phyloP scores from a whole-genome alignment of 2,113 vertebrate species.

The Limnothrissa miodon region DNA sequence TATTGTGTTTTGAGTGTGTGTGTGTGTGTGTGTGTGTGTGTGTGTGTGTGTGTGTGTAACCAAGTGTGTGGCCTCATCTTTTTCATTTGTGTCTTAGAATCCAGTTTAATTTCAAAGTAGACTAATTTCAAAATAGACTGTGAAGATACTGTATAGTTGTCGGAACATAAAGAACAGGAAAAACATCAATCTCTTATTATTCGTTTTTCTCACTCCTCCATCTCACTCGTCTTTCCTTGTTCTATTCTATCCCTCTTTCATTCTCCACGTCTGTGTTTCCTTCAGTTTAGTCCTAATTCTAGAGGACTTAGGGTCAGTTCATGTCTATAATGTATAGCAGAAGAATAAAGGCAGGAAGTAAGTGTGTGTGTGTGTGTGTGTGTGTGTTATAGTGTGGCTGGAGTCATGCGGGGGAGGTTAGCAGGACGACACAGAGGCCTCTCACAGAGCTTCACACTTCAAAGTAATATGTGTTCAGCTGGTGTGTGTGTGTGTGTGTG shows the following conservation, averaged over 20 bases:
- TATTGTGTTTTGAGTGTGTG: no score
- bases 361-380: conserved; percentile 15
- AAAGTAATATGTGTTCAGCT: conserved; percentile 22
- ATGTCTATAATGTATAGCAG: neutral
- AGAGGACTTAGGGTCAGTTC: neutral
- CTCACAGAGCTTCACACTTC: conserved; percentile 5
- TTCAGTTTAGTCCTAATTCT: neutral
- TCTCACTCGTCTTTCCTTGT: neutral
- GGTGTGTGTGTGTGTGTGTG: neutral
- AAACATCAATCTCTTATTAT: neutral
- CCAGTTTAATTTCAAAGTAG: no score
- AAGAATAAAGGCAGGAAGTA: conserved; percentile 5
- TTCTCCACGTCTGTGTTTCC: neutral
- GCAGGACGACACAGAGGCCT: conserved; percentile 21
- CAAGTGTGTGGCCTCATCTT: no score
- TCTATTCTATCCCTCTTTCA: neutral
- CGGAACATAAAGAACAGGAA: no score
- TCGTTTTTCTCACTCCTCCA: neutral
- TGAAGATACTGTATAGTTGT: no score
- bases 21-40: no score
- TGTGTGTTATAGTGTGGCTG: neutral
- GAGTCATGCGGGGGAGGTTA: conserved; percentile 25
- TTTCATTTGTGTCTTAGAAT: neutral
- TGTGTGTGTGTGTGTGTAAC: no score
- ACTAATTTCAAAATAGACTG: no score